Percentiles rank a stretch among this genome's conserved stretches.
phyloP scores from a whole-genome alignment of 2,113 vertebrate species.

The Haplochromis burtoni region DNA sequence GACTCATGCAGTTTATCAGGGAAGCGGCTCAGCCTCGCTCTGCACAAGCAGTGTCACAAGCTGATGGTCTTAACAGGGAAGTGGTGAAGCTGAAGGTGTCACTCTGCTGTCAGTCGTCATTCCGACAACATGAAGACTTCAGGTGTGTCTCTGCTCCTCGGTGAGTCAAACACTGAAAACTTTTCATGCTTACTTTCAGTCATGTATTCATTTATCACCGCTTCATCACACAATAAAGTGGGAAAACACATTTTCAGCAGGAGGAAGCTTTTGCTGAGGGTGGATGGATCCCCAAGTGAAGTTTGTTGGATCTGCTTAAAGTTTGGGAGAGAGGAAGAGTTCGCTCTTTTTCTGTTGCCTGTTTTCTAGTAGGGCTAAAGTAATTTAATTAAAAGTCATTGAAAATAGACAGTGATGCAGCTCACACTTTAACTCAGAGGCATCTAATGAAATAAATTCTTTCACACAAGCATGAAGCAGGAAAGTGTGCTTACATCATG shows the following conservation, averaged over 20 bases:
- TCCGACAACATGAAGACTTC: not conserved
- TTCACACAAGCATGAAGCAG: accelerated
- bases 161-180: not conserved
- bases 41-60: not conserved
- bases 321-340: not conserved
- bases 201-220: accelerated
- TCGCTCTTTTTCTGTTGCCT: accelerated
- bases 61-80: not conserved
- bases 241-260: not conserved
- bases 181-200: not conserved
- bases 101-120: not conserved
- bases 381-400: not conserved
- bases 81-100: not conserved
- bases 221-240: not conserved
- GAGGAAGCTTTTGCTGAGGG: not conserved
- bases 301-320: not conserved
- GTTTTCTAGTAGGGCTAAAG: not conserved
- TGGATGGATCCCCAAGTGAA: not conserved
- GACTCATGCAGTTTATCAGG: not conserved
- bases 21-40: not conserved
- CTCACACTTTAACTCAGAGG: not conserved
- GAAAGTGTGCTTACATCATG: not conserved
- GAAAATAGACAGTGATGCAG: not conserved
- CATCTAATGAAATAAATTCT: accelerated
- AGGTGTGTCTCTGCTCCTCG: accelerated